phyloP scores from a whole-genome alignment of 2,797 vertebrate species.

The Selene dorsalis region DNA sequence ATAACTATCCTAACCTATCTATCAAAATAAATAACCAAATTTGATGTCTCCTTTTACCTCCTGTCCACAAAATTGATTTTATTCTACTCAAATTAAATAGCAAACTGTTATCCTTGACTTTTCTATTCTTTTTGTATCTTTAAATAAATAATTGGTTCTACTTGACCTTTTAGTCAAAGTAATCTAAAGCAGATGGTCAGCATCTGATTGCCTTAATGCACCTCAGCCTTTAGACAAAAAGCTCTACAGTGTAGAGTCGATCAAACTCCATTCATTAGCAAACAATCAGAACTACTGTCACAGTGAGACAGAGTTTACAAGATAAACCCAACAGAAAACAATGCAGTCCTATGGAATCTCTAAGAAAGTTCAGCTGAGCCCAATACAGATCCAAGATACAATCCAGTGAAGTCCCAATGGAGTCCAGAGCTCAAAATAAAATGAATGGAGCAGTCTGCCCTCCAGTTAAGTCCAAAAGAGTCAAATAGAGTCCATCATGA shows the following conservation, averaged over 20 bases:
- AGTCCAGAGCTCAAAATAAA: conserved; percentile 32
- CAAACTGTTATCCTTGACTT: background rate
- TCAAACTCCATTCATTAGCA: conserved; percentile 57
- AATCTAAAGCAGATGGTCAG: conserved; percentile 8
- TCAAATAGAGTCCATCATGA: conserved; percentile 46
- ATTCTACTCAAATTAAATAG: background rate
- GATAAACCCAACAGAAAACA: conserved; percentile 20
- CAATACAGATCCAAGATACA: conserved; percentile 55
- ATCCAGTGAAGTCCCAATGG: conserved; percentile 44
- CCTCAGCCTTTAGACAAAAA: background rate
- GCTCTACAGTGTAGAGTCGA: conserved; percentile 32
- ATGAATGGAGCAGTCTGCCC: conserved; percentile 12
- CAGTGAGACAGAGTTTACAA: conserved; percentile 18
- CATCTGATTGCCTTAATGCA: conserved; percentile 27
- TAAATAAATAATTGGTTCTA: conserved; percentile 39
- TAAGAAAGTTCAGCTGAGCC: conserved; percentile 42
- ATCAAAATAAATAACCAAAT: conserved; percentile 48
- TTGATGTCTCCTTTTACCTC: background rate
- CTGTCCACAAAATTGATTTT: conserved; percentile 1
- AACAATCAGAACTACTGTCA: conserved; percentile 27
- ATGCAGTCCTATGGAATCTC: conserved; percentile 25
- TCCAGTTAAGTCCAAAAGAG: conserved; percentile 44
- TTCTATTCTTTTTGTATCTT: background rate
- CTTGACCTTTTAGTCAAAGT: conserved; percentile 15
- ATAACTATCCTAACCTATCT: background rate